Evolutionary conservation across 64 coral and sea anemone species (phyloP).

Genomic region (Hydrozoanthus tunicans): DNA sequence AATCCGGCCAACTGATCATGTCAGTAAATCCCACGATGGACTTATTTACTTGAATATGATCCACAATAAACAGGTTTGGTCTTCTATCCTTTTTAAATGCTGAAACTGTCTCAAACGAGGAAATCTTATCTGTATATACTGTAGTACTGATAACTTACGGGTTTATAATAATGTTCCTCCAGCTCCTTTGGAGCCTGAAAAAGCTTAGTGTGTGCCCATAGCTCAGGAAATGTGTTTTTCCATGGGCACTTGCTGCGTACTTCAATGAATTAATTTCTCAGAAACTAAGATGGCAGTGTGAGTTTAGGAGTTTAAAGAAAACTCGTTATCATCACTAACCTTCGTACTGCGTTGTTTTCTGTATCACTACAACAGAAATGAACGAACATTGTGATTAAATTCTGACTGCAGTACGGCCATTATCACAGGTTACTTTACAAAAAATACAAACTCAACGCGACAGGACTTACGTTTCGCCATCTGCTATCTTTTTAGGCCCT

Average conservation of each 20-base stretch:
- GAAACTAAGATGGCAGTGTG: too few relatives aligned
- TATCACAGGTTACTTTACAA: slow-evolving; percentile 2
- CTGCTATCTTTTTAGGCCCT: slow-evolving; percentile 69
- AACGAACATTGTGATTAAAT: slow-evolving; percentile 13
- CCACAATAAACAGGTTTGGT: slow-evolving; percentile 27
- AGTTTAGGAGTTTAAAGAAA: not conserved
- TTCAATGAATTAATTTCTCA: too few relatives aligned
- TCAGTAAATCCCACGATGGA: not conserved
- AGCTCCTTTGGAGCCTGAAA: too few relatives aligned
- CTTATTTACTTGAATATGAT: not conserved
- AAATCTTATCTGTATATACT: not conserved
- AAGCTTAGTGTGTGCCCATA: too few relatives aligned
- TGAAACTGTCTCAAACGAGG: slow-evolving; percentile 11
- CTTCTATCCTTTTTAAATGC: not conserved
- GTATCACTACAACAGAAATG: slow-evolving; percentile 40
- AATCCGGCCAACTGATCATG: not conserved
- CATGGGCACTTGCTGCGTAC: too few relatives aligned
- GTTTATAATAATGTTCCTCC: too few relatives aligned
- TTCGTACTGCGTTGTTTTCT: slow-evolving; percentile 30
- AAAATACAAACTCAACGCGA: not conserved
- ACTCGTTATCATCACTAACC: slow-evolving; percentile 31
- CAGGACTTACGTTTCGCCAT: slow-evolving; percentile 70
- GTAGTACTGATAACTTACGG: too few relatives aligned
- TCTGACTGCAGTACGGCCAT: slow-evolving; percentile 2
- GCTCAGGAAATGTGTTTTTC: too few relatives aligned